These are phyloP conservation scores for Turnix velox DNA, from an alignment of 2,113 vertebrate genomes.

Conservation along the genomic window DNA sequence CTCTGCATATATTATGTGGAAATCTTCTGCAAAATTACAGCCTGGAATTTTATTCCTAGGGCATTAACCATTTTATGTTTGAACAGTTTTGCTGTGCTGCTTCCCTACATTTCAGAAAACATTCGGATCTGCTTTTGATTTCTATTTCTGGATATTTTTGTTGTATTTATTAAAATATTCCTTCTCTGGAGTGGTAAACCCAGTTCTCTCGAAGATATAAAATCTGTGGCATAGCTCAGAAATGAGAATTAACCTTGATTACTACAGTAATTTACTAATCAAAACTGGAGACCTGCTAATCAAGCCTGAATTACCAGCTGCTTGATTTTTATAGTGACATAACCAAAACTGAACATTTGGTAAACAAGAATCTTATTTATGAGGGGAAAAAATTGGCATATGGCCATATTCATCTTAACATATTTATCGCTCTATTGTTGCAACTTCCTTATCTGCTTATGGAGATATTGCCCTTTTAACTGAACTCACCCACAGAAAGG, in stretches of 20 bases:
- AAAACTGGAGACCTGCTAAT: conserved; percentile 85
- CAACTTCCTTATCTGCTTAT: background rate
- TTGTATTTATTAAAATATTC: conserved; percentile 50
- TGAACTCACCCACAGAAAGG: background rate
- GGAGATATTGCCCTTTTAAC: background rate
- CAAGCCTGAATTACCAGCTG: conserved; percentile 81
- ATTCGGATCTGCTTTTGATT: background rate
- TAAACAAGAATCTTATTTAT: conserved; percentile 71
- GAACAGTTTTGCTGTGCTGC: background rate
- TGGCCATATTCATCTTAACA: conserved; percentile 19
- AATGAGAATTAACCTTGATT: conserved; percentile 85
- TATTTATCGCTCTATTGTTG: background rate
- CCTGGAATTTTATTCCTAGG: conserved; percentile 28
- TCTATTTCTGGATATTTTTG: conserved; percentile 18
- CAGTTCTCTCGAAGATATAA: conserved; percentile 68
- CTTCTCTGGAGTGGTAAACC: conserved; percentile 56
- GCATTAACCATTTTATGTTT: background rate
- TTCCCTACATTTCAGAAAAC: background rate
- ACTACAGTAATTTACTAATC: conserved; percentile 81
- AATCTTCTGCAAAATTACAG: conserved; percentile 32
- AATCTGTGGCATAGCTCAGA: conserved; percentile 64
- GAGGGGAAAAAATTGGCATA: background rate
- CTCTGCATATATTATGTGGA: conserved; percentile 36
- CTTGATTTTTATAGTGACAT: conserved; percentile 80
- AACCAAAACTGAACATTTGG: conserved; percentile 78